Evolutionary conservation across 2,113 vertebrate species (phyloP).

Genomic region (Centropus unirufus): DNA sequence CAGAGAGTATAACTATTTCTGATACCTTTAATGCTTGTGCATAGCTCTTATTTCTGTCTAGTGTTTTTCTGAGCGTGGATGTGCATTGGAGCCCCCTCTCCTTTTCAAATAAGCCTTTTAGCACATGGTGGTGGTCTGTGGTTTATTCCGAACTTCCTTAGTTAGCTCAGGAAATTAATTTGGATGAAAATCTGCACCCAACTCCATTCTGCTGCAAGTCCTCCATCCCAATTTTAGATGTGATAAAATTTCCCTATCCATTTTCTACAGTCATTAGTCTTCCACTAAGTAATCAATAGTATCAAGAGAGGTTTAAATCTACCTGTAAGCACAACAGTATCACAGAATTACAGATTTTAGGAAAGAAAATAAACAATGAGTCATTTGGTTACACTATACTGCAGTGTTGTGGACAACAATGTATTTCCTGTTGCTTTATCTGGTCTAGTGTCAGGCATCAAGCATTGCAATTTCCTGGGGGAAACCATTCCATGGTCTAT

Average conservation of each 20-base stretch:
- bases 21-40: background rate
- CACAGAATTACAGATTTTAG: slow-evolving; percentile 8
- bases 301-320: background rate
- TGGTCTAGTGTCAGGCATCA: background rate
- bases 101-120: background rate
- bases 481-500: slow-evolving; percentile 10
- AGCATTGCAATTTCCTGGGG: background rate
- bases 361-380: background rate
- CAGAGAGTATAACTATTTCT: background rate
- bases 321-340: background rate
- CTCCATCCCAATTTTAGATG: background rate
- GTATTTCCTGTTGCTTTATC: slow-evolving; percentile 4
- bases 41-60: background rate
- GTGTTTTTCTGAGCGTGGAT: background rate
- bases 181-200: background rate
- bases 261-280: background rate
- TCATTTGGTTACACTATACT: background rate
- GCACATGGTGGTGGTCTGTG: background rate
- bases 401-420: background rate
- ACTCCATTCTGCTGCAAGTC: background rate
- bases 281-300: background rate
- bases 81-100: background rate
- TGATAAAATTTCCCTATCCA: background rate
- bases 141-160: background rate
- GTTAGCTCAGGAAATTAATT: background rate